Base-by-base conservation (phyloP, 2,888 invertebrate species). In the Acleris holmiana region DNA sequence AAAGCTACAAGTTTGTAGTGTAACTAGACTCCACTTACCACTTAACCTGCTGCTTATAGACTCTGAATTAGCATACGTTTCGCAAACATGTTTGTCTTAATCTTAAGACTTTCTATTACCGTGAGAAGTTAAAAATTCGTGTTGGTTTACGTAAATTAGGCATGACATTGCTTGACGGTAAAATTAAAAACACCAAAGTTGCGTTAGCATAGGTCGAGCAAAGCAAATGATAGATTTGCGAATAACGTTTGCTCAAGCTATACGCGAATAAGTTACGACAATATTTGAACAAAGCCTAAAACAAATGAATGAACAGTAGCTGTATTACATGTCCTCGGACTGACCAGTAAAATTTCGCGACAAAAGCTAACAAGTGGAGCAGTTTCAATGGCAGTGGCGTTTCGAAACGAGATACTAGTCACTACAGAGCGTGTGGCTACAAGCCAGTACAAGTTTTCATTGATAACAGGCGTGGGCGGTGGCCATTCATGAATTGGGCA, bases 401-500 rank as follows among this genome's bases (percentile, higher is more conserved):
- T 82, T 86, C 80, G 83, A 83, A 86, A 89, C 73, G 35, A 13
- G 35, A 35, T 35, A 35, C 35, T 35, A 35, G 35, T 35, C 35
- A 35, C 71, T 41, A 35, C 35, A 35, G 35, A 35, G 46, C 46
- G 46, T 17, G 17, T 17, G 46, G 17, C 46, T 35, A 35, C 35
- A 35, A 35, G 35, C 70, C 69, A 78, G 80, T 56, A 84, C 83
- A 84, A 85, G 82, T 85, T 86, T 84, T 85, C 90, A 90, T 89
- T 89, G 89, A 88, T 86, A 83, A 79, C 73, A 68, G 58, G 65
- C 75, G 91, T 91, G 79, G 90, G 91, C 83, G 89, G 77, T 71
- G 83, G 76, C 84, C 91, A 91, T 91, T 91, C 91, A 91, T 89
- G 85, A 82, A 84, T 91, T 91, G 88, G 87, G 89, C 85, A 90